Base-by-base conservation (phyloP, 2,888 invertebrate genomes). In the Kuschelorhynchus macadamiae region DNA sequence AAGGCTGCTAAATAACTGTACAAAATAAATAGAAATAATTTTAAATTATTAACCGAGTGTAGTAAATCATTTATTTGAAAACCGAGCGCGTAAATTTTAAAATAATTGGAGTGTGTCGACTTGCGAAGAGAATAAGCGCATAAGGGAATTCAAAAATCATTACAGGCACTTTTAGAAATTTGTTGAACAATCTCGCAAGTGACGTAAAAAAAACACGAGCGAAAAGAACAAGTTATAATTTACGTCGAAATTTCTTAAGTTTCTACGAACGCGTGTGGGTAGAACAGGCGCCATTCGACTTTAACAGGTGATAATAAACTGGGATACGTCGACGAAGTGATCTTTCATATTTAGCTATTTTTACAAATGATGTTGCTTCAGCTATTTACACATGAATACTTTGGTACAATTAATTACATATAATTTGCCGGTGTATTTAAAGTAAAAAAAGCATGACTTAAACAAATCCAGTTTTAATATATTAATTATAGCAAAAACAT, bases 221-320 rank as follows among this genome's bases (percentile, higher is more conserved):
- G 36, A 36, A 36, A 36, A 52, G 44, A 65, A 60, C 61, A 49
- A 60, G 64, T 61, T 60, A 42, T 69, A 69, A 69, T 68, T 68
- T 68, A 68, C 59, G 62, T 60, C 44, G 53, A 53, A 59, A 60
- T 69, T 65, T 64, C 65, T 61, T 56, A 18, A 41, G 56, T 67
- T 57, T 67, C 61, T 67, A 74, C 75, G 72, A 72, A 74, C 67
- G 49, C 74, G 80, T 75, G 81, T 81, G 80, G 81, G 81, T 70
- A 65, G 78, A n/a, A n/a, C 47, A 78, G 81, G 81, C 81, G 81
- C 81, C 81, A 79, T 74, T 76, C 77, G 70, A 77, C 67, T 71
- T 67, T 73, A 77, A 76, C 81, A 81, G 80, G 81, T 81, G 81
- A 81, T 81, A 80, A 80, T 80, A 79, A 68, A 77, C 77, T 77